Evolutionary conservation across 2,797 vertebrate genomes (phyloP).

Genomic region (Anas bernieri): DNA sequence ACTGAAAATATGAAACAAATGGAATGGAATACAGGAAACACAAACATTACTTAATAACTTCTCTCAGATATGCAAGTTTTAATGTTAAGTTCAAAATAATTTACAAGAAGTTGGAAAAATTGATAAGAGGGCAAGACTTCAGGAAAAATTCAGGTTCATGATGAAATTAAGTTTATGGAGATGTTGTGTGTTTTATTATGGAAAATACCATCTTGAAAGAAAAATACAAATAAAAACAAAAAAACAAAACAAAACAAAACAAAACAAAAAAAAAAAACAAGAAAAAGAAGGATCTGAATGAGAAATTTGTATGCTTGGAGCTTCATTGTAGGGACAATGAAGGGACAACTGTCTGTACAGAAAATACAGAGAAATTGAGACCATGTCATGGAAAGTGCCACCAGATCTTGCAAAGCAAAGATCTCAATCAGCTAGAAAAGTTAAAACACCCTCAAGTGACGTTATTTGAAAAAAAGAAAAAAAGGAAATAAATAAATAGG

Average conservation of each 20-base stretch:
- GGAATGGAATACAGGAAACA: background rate
- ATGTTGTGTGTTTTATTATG: background rate
- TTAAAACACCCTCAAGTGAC: background rate
- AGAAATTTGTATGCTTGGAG: background rate
- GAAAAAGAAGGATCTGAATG: background rate
- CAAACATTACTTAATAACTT: background rate
- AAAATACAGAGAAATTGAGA: background rate
- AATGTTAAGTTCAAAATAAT: background rate
- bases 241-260: background rate
- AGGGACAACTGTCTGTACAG: background rate
- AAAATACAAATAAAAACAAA: too few species aligned
- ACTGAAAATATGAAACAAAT: background rate
- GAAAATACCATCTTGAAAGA: background rate
- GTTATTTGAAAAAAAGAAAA: background rate
- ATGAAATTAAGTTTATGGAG: background rate
- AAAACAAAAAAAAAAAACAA: background rate
- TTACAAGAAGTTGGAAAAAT: background rate
- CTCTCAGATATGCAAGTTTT: background rate
- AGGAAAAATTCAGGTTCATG: background rate
- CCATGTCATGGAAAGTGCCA: background rate
- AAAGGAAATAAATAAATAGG: background rate
- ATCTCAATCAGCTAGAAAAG: background rate
- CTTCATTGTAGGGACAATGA: background rate
- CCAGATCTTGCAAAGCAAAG: background rate
- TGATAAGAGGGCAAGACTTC: background rate